Evolutionary conservation across 1,140 invertebrate genomes (phyloP).

Genomic region (Chrysopa pallens): DNA sequence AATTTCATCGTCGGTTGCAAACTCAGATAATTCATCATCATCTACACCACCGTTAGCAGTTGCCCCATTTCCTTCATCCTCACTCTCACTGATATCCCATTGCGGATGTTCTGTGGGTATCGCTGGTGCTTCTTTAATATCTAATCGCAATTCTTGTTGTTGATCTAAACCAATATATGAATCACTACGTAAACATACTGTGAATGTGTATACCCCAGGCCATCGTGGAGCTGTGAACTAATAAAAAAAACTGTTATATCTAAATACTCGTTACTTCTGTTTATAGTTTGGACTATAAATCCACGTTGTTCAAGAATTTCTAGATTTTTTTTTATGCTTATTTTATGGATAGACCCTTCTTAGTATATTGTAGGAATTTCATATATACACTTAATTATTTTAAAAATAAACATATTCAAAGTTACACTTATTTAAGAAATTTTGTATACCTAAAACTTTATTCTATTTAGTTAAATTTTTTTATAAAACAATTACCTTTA

Average conservation of each 20-base stretch:
- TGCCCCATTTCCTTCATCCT: conserved; percentile 66
- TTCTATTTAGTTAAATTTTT: neutral
- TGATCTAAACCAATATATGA: conserved; percentile 90
- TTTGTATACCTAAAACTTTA: neutral
- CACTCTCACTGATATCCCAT: conserved; percentile 90
- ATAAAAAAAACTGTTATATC: conserved; percentile 7
- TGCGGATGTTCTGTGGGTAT: conserved; percentile 83
- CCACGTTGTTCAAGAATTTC: no score
- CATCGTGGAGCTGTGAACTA: conserved; percentile 84
- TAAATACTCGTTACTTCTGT: no score
- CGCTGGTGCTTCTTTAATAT: conserved; percentile 87
- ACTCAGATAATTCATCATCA: conserved; percentile 33
- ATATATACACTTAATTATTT: neutral
- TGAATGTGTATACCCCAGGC: conserved; percentile 83
- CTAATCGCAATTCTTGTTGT: conserved; percentile 82
- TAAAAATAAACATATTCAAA: neutral
- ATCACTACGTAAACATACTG: conserved; percentile 79
- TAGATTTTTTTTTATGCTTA: no score
- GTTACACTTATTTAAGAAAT: neutral
- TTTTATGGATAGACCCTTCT: neutral
- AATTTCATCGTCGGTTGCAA: conserved; percentile 51
- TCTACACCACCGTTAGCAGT: conserved; percentile 45
- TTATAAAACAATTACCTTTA: conserved; percentile 33
- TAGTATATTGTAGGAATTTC: no score
- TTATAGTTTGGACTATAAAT: no score